Conservation (phyloP, 2,113 vertebrate species). For the Stictonetta naevosa region DNA sequence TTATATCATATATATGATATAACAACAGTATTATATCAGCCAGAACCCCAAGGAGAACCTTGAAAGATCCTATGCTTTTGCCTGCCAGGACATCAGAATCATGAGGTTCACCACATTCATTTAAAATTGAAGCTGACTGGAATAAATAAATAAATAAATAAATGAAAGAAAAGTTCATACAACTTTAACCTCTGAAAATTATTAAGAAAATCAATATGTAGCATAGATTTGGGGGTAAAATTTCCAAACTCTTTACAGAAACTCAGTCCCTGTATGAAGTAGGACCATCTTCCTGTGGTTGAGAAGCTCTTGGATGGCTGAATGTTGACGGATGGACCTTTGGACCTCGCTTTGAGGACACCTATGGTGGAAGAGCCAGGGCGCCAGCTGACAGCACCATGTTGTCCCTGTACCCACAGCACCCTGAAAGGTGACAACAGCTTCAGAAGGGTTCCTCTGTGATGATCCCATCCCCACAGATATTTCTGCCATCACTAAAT, state of each 20-base stretch:
- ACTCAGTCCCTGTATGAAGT: not conserved
- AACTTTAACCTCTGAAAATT: not conserved
- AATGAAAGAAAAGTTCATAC: not conserved
- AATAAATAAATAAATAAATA: not conserved
- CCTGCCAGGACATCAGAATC: not conserved
- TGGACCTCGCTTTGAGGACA: not conserved
- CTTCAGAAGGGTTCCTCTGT: not conserved
- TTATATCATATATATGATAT: not conserved
- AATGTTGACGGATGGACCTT: rapidly evolving
- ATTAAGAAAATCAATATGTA: not conserved
- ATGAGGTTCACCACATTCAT: not conserved
- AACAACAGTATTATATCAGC: not conserved
- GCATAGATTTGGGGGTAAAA: not conserved
- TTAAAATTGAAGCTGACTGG: not conserved
- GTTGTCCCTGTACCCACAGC: not conserved
- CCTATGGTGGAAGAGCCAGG: not conserved
- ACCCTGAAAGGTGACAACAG: not conserved
- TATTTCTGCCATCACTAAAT: not conserved
- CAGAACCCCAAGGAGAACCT: not conserved
- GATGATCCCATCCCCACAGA: not conserved
- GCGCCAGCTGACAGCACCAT: rapidly evolving
- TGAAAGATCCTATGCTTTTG: not conserved
- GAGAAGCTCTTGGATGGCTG: not conserved
- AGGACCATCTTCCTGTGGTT: not conserved
- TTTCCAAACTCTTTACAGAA: not conserved